Evolutionary conservation across 2,113 vertebrate species (phyloP).

Genomic region (Psittacus erithacus): DNA sequence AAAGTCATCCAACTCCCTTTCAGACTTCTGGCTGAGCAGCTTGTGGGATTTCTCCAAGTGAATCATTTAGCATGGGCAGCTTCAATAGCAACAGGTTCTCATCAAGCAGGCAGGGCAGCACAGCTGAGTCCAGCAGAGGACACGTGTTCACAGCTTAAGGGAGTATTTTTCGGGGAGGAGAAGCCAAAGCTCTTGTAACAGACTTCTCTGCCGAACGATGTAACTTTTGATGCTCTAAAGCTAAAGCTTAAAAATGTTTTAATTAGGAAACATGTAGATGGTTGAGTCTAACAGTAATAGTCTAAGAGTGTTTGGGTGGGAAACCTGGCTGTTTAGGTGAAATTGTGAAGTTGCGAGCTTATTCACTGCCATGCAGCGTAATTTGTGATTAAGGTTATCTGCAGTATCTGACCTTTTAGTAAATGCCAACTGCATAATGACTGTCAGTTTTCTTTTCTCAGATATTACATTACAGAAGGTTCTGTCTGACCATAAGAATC

Average conservation of each 20-base stretch:
- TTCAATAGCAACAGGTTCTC: neutral
- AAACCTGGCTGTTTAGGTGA: neutral
- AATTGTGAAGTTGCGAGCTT: constrained; percentile 41
- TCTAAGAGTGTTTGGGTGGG: neutral
- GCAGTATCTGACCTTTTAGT: constrained; percentile 87
- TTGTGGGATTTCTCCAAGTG: neutral
- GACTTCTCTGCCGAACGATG: neutral
- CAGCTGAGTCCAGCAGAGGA: neutral
- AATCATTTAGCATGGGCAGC: neutral
- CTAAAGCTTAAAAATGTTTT: neutral
- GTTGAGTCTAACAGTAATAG: neutral
- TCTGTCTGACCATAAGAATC: constrained; percentile 85
- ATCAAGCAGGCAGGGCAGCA: neutral
- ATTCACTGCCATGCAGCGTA: constrained; percentile 80
- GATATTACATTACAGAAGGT: constrained; percentile 79
- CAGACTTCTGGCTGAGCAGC: neutral
- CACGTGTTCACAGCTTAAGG: neutral
- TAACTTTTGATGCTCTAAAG: neutral
- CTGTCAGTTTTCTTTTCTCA: constrained; percentile 81
- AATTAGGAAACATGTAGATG: constrained; percentile 16
- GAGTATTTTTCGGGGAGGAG: neutral
- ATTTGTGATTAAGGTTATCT: constrained; percentile 90
- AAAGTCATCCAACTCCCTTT: neutral
- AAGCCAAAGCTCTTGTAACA: neutral
- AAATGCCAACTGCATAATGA: constrained; percentile 95